Base-by-base conservation (phyloP, 2,797 vertebrate species). In the Megaceryle alcyon region DNA sequence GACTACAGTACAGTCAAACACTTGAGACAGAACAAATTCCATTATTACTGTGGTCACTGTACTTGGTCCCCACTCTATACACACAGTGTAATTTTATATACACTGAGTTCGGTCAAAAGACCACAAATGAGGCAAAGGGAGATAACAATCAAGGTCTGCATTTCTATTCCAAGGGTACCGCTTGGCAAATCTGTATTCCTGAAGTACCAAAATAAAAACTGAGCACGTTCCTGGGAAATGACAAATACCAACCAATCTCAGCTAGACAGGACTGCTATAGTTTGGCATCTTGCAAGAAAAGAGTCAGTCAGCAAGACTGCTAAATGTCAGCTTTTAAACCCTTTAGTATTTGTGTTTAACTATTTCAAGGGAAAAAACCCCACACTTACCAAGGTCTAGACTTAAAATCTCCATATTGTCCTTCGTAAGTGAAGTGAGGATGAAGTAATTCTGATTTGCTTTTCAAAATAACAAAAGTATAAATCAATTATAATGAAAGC, bases 401-500 rank as follows among this genome's bases (percentile, higher is more conserved):
- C 91, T 86, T 86, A 82, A 95, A 92, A 86, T 94, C 76, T 97
- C 89, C 94, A 79, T 66, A 72, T 28, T 94, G 78, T 93, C 94
- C 94, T 95, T 92, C 82, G 33, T 66, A 72, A 78, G n/a, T 23
- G 41, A 78, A 31, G 54, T 53, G 35, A 93, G 37, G n/a, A 96
- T 89, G 90, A 96, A 85, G 77, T 65, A 91, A 96, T 77, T 44
- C 84, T 90, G 96, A 81, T 72, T 90, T 92, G 78, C 82, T 81
- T 93, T 86, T 70, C 75, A 92, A 85, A 89, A 77, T 33, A 90
- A 64, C 70, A 65, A 31, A 89, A 95, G 31, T 83, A 82, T 86
- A 87, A 82, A 77, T 85, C 23, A 79, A 88, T 75, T 93, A 83
- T 94, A 98, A 98, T 78, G 96, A 98, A 98, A 98, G 98, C 97